Evolutionary conservation across 2,888 invertebrate species (phyloP).

Genomic region (Sialis lutaria): DNA sequence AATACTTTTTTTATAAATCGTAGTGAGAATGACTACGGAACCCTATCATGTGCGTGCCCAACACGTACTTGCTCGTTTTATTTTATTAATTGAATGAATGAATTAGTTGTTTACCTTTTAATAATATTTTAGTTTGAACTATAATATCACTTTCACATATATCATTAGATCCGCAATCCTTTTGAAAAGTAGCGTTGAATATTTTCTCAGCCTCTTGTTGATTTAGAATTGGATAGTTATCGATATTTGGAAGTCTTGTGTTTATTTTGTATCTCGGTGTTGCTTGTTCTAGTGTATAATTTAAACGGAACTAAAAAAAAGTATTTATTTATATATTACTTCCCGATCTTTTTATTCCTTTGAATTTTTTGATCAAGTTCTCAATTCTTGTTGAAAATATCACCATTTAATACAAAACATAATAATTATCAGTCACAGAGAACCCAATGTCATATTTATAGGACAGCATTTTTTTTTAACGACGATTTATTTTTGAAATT

Average conservation of each 20-base stretch:
- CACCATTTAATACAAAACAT: too few species aligned
- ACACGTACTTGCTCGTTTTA: too few species aligned
- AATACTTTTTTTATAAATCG: too few species aligned
- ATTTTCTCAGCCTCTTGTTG: slow-evolving; percentile 64
- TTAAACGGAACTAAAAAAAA: slow-evolving; percentile 50
- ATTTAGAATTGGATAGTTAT: slow-evolving; percentile 75
- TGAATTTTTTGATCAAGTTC: too few species aligned
- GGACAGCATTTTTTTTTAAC: too few species aligned
- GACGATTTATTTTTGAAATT: too few species aligned
- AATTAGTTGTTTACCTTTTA: slow-evolving; percentile 21
- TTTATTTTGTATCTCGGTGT: slow-evolving; percentile 35
- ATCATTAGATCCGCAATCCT: slow-evolving; percentile 80
- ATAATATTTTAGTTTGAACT: slow-evolving; percentile 37
- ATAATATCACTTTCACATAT: slow-evolving; percentile 70
- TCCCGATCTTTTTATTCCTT: background rate
- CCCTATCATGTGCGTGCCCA: too few species aligned
- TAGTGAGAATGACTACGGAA: too few species aligned
- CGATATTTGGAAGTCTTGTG: slow-evolving; percentile 48
- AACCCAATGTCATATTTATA: too few species aligned
- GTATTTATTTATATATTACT: slow-evolving; percentile 3
- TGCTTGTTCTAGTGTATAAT: slow-evolving; percentile 60
- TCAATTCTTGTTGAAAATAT: too few species aligned
- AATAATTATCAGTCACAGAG: too few species aligned
- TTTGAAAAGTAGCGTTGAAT: slow-evolving; percentile 74
- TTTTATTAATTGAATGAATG: too few species aligned